These are phyloP conservation scores for Temnopleurus reevesii DNA, from an alignment of 53 echinoderm and acorn worm species.

Conservation along the genomic window DNA sequence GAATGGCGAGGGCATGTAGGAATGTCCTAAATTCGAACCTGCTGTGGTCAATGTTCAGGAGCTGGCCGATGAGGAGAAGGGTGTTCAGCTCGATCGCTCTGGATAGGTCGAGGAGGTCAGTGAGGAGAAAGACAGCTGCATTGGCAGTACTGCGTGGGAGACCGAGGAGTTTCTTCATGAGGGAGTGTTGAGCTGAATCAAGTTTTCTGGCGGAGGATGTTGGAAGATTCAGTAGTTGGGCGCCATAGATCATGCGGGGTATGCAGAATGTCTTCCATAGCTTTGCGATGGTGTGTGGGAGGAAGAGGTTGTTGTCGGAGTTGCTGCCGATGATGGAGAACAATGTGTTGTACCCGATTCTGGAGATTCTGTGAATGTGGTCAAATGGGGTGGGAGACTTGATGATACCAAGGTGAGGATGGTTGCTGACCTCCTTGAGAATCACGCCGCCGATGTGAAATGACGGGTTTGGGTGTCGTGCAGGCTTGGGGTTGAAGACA, in stretches of 20 bases:
- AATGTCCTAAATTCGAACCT: too few relatives aligned
- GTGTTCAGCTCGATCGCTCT: neutral
- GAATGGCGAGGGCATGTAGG: too few relatives aligned
- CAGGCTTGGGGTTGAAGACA: neutral
- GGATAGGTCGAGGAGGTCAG: neutral
- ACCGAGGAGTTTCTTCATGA: neutral
- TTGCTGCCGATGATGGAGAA: neutral
- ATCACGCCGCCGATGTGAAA: neutral
- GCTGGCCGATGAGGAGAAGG: neutral
- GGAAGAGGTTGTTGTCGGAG: neutral
- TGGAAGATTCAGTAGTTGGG: neutral
- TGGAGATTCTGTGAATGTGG: neutral
- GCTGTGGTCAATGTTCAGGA: neutral
- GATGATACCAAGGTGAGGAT: slow-evolving; percentile 6
- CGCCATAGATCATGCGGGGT: neutral
- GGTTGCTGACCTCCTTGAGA: neutral
- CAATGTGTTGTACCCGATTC: neutral
- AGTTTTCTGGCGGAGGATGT: neutral
- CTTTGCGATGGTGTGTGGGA: neutral
- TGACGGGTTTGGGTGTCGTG: neutral
- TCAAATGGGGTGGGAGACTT: neutral
- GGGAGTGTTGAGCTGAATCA: neutral
- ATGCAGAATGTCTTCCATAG: neutral
- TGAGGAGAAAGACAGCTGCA: neutral
- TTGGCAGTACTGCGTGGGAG: neutral